Percentiles rank a stretch among this genome's conserved stretches.
Conservation (phyloP, 2,797 vertebrate species). For the Pseudochirops cupreus region DNA sequence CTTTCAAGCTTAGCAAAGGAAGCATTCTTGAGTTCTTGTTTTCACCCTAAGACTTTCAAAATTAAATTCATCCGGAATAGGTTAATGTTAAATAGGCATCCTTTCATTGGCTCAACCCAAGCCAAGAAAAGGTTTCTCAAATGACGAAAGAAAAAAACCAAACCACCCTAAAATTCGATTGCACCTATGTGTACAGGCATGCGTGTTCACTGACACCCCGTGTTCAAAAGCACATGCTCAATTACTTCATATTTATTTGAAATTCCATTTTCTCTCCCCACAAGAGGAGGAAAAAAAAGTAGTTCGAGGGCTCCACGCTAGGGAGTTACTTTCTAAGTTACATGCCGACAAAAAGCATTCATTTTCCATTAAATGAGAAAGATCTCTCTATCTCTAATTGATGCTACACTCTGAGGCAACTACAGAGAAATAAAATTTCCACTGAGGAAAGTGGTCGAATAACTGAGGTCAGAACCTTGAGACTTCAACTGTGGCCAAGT, state of each 20-base stretch:
- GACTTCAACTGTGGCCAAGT: background rate
- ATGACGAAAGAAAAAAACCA: background rate
- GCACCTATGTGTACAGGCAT: background rate
- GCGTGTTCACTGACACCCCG: background rate
- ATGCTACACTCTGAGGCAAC: background rate
- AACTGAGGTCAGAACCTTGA: slow-evolving; percentile 52
- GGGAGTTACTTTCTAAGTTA: background rate
- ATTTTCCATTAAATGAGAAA: background rate
- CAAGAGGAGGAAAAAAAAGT: background rate
- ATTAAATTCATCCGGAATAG: slow-evolving; percentile 15
- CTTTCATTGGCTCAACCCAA: background rate
- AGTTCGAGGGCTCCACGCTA: background rate
- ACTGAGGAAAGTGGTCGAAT: slow-evolving; percentile 24
- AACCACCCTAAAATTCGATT: rapidly evolving
- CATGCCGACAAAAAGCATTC: background rate
- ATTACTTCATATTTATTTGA: background rate
- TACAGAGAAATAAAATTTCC: slow-evolving; percentile 20
- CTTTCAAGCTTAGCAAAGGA: background rate
- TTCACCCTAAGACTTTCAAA: slow-evolving; percentile 58
- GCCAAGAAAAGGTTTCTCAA: background rate
- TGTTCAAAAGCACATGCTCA: background rate
- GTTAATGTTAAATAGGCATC: slow-evolving; percentile 11
- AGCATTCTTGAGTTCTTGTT: slow-evolving; percentile 44
- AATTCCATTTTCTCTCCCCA: background rate
- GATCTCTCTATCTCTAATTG: background rate